Percentiles rank a stretch among this genome's conserved stretches.
Conservation (phyloP, 2,888 invertebrate species). For the Lepidonotus clava region DNA sequence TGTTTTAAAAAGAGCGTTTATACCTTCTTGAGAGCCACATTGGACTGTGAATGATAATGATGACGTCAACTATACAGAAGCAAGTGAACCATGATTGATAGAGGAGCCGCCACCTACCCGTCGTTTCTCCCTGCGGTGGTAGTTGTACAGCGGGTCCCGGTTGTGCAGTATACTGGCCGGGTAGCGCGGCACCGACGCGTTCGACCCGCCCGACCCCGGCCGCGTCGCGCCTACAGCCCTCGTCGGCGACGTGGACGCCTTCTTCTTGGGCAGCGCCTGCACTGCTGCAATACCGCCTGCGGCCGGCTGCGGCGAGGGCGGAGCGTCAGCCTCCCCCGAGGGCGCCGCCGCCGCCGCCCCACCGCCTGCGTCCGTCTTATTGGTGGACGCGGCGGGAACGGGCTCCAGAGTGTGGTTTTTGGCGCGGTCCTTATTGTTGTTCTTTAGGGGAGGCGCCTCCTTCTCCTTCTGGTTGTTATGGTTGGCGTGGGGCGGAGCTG, state of each 20-base stretch:
- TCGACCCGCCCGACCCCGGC: not conserved
- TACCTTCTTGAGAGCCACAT: no score
- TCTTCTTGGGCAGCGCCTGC: not conserved
- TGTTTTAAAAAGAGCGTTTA: no score
- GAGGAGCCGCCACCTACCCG: conserved; percentile 8
- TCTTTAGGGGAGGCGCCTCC: no score
- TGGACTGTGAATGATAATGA: no score
- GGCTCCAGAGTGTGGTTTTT: no score
- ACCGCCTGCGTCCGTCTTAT: not conserved
- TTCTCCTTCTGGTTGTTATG: not conserved
- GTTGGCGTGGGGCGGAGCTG: no score
- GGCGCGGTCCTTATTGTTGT: no score
- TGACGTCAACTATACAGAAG: no score
- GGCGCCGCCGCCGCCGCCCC: not conserved
- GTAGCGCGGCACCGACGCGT: conserved; percentile 1
- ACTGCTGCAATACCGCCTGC: not conserved
- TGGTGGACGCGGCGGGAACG: no score
- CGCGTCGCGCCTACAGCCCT: not conserved
- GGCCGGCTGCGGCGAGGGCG: not conserved
- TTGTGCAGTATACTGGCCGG: conserved; percentile 55
- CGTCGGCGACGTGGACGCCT: conserved; percentile 3
- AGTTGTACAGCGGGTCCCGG: conserved; percentile 46
- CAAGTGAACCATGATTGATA: not conserved
- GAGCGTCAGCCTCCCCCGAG: not conserved
- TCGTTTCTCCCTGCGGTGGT: conserved; percentile 54